These are phyloP conservation scores for Petaurus breviceps DNA, from an alignment of 2,113 vertebrate species.

Conservation along the genomic window DNA sequence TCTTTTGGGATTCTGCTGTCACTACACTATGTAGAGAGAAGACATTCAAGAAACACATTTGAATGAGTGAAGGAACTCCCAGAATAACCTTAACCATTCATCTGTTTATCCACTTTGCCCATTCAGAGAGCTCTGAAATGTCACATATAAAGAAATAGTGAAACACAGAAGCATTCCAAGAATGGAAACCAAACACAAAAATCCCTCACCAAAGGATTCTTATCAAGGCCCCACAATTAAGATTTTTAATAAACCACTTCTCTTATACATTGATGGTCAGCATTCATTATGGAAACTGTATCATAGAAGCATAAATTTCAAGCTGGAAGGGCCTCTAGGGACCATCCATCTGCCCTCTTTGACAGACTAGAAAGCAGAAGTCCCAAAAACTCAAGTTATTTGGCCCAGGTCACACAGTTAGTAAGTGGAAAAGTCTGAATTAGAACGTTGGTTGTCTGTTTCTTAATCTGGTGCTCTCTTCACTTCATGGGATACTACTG, in stretches of 20 bases:
- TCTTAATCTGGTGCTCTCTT: not conserved
- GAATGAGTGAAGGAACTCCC: not conserved
- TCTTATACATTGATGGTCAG: not conserved
- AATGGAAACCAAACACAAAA: not conserved
- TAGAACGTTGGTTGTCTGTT: not conserved
- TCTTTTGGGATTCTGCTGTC: not conserved
- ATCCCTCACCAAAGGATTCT: not conserved
- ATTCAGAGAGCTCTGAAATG: not conserved
- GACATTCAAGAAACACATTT: not conserved
- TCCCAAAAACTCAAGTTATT: not conserved
- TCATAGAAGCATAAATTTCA: not conserved
- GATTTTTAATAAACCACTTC: not conserved
- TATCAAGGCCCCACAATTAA: not conserved
- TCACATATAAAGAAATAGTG: not conserved
- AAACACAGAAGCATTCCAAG: not conserved
- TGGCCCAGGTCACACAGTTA: not conserved
- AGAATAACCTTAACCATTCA: not conserved
- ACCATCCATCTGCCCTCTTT: not conserved
- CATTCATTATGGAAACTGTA: not conserved
- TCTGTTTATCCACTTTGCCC: not conserved
- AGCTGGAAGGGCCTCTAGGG: not conserved
- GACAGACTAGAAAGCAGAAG: not conserved
- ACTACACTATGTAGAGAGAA: not conserved
- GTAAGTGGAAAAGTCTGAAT: not conserved
- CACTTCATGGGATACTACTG: not conserved